phyloP scores from a whole-genome alignment of 1,140 invertebrate species.

The Teleogryllus occipitalis region DNA sequence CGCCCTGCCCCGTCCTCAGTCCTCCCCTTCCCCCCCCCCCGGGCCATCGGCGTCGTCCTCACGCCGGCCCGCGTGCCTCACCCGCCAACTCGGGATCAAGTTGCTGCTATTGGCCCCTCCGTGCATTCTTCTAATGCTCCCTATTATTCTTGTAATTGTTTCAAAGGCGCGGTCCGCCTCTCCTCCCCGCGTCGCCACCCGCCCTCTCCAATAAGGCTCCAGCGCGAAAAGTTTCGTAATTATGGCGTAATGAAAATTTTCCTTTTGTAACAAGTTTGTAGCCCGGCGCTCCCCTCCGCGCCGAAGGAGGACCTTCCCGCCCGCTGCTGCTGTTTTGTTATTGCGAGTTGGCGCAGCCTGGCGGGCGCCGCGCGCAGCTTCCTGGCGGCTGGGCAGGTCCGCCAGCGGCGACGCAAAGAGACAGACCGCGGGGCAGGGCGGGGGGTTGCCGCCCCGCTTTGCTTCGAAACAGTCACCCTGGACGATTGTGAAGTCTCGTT shows the following conservation, averaged over 20 bases:
- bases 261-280: background rate
- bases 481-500: background rate
- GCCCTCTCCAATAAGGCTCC: background rate
- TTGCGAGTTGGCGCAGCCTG: background rate
- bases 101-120: no score
- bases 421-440: background rate
- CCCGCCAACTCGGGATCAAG: no score
- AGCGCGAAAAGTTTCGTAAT: background rate
- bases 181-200: no score
- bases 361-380: no score
- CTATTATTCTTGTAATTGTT: no score
- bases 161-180: no score
- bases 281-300: background rate
- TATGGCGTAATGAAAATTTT: conserved; percentile 2
- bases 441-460: background rate
- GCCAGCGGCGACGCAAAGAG: background rate
- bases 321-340: background rate
- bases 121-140: no score
- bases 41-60: no score
- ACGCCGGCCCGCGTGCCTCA: no score
- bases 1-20: no score
- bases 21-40: no score
- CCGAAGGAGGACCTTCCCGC: background rate
- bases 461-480: background rate
- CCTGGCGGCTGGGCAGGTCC: background rate